phyloP scores from a whole-genome alignment of 2,888 invertebrate genomes.

The Leptinotarsa haldemani region DNA sequence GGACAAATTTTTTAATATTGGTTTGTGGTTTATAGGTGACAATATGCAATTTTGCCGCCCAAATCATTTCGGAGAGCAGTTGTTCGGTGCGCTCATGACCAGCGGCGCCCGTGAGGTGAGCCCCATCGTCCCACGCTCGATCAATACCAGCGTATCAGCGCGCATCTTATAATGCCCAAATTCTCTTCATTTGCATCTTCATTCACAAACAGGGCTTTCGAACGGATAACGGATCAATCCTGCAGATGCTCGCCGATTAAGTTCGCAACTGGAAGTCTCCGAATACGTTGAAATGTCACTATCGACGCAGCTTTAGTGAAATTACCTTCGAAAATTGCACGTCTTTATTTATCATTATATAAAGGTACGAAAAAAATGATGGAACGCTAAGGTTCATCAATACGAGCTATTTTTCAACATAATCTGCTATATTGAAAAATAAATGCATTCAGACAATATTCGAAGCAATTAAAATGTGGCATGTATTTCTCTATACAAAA shows the following conservation, averaged over 20 bases:
- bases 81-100: slow-evolving; percentile 47
- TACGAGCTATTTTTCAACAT: background rate
- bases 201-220: slow-evolving; percentile 49
- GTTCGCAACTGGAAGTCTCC: background rate
- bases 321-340: no score
- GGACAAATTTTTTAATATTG: no score
- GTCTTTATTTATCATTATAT: no score
- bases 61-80: background rate
- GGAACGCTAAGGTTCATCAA: background rate
- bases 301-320: no score
- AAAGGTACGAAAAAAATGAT: no score
- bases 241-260: slow-evolving; percentile 5
- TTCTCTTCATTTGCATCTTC: slow-evolving; percentile 55
- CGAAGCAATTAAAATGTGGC: no score
- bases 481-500: no score
- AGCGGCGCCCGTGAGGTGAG: slow-evolving; percentile 61
- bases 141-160: slow-evolving; percentile 57
- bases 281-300: background rate
- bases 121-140: slow-evolving; percentile 55
- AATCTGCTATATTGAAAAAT: background rate
- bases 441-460: background rate
- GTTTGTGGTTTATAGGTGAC: no score
- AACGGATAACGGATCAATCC: slow-evolving; percentile 18
- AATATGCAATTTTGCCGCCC: background rate
- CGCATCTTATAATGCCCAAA: slow-evolving; percentile 51